phyloP scores from a whole-genome alignment of 2,113 vertebrate species.

The Erythrolamprus reginae region DNA sequence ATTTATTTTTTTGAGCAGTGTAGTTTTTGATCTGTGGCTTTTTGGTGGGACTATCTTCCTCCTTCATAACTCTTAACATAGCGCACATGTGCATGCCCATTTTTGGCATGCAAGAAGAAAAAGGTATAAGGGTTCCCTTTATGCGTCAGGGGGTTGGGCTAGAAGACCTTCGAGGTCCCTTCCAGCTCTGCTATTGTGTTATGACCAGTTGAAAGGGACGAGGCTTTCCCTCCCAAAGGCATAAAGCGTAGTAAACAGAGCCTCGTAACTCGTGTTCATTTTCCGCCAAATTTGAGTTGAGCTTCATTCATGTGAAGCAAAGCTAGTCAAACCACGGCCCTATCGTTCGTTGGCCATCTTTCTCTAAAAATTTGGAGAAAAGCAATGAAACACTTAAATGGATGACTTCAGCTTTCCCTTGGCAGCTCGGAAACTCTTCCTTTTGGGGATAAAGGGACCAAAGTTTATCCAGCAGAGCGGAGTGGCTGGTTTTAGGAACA shows the following conservation, averaged over 20 bases:
- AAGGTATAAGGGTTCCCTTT: background rate
- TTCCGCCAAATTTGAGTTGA: background rate
- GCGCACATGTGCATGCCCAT: no score
- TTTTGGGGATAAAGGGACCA: background rate
- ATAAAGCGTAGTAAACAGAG: background rate
- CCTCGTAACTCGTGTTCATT: background rate
- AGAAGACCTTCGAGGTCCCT: background rate
- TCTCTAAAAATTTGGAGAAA: background rate
- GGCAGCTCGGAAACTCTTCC: background rate
- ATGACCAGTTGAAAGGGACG: background rate
- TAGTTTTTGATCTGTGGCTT: no score
- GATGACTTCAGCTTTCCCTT: background rate
- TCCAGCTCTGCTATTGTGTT: background rate
- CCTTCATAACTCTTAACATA: no score
- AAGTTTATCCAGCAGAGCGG: background rate
- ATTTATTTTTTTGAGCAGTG: no score
- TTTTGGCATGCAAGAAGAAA: no score
- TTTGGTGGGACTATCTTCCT: no score
- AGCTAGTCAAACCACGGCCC: background rate
- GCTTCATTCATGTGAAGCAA: background rate
- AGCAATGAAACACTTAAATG: background rate
- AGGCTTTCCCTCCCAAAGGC: background rate
- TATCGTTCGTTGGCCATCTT: background rate
- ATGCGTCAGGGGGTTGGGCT: background rate
- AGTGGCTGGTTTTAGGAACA: background rate